Conservation (phyloP, 1,140 invertebrate genomes). For the Drosophila erecta region DNA sequence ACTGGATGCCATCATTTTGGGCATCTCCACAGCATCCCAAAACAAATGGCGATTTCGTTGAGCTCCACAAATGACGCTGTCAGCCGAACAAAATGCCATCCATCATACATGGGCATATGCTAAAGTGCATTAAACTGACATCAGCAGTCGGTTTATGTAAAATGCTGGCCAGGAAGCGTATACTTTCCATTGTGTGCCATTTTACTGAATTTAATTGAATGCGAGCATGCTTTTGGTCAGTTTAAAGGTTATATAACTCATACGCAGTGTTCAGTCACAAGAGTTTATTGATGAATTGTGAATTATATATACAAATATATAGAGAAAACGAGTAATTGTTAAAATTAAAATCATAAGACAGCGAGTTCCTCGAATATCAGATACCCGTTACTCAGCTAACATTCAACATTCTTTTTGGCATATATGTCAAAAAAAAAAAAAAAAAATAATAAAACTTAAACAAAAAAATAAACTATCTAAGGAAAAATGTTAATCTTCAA, state of each 20-base stretch:
- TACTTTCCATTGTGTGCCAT: constrained; percentile 15
- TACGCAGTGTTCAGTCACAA: not conserved
- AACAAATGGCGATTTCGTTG: constrained; percentile 41
- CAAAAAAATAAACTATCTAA: too few relatives aligned
- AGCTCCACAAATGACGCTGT: constrained; percentile 38
- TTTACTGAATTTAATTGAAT: constrained; percentile 2
- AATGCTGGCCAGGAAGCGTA: constrained; percentile 8
- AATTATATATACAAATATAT: too few relatives aligned
- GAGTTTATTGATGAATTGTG: too few relatives aligned
- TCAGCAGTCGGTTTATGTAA: constrained; percentile 32
- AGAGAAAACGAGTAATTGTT: too few relatives aligned
- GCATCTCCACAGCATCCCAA: constrained; percentile 15
- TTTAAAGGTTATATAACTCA: not conserved
- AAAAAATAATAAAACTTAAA: too few relatives aligned
- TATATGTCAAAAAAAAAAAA: too few relatives aligned
- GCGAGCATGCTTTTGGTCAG: not conserved
- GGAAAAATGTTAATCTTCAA: too few relatives aligned
- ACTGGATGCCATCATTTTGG: constrained; percentile 10
- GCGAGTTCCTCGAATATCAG: too few relatives aligned
- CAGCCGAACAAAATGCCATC: constrained; percentile 52
- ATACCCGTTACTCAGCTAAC: too few relatives aligned
- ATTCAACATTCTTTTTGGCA: too few relatives aligned
- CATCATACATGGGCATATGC: constrained; percentile 51
- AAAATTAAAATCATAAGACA: too few relatives aligned
- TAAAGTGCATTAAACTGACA: constrained; percentile 34